These are phyloP conservation scores for Trachymyrmex cornetzi DNA, from an alignment of 1,140 invertebrate species.

Conservation along the genomic window DNA sequence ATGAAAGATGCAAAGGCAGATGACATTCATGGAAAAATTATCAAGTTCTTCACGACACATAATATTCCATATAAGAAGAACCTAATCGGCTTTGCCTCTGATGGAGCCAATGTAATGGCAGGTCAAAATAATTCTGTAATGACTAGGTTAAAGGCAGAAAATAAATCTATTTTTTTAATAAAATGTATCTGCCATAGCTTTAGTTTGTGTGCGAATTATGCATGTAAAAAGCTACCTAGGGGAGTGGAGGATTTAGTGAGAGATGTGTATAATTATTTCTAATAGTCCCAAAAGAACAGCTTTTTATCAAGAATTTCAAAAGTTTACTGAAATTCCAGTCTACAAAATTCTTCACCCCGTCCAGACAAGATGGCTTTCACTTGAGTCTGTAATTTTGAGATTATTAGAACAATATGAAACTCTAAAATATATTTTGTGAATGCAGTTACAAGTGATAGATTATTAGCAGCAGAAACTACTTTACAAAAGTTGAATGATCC, in stretches of 20 bases:
- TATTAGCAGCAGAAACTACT: conserved; percentile 11
- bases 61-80: no score
- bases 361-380: conserved; percentile 22
- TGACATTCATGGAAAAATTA: no score
- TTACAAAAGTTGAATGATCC: not conserved
- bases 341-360: not conserved
- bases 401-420: no score
- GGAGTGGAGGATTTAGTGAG: not conserved
- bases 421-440: not conserved
- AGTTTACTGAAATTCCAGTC: not conserved
- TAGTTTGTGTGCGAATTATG: not conserved
- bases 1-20: no score
- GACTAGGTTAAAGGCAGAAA: not conserved
- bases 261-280: conserved; percentile 11
- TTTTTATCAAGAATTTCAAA: conserved; percentile 30
- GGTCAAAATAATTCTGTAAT: not conserved
- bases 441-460: conserved; percentile 3
- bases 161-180: not conserved
- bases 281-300: not conserved
- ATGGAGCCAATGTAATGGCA: not conserved
- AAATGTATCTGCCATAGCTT: not conserved
- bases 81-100: not conserved
- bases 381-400: not conserved
- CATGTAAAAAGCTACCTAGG: not conserved
- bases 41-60: no score